Base-by-base conservation (phyloP, 2,113 vertebrate genomes). In the Sinocyclocheilus grahami region DNA sequence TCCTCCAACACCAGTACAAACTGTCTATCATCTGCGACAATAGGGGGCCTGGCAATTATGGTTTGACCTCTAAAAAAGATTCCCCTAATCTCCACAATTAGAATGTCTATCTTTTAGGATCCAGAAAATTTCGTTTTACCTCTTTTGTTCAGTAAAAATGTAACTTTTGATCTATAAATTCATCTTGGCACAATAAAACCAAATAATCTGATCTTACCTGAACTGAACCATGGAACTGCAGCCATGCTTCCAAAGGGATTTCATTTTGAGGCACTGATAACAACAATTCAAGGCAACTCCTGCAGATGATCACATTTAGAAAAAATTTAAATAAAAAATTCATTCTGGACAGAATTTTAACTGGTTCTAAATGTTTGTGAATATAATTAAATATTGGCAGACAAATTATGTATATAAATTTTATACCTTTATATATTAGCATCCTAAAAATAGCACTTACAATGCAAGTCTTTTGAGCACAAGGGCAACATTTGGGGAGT, bases 281-380 rank as follows among this genome's bases (percentile, higher is more conserved):
- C 87, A 99, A 91, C 90, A 99, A 94, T 91, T 99, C 98, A 95
- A 99, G 99, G 94, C 98, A 99, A 92, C 98, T 99, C 96, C 98
- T 99, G 86, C 62, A 83, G 30, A 83, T 37, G 30, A 74, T 51
- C 16, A 48, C 58, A 74, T 74, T 58, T 53, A 16, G 27, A 16
- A 1, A 53, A 7, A 67, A 27, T 8, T 8, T 9, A 46, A 27
- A 24, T 5, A 5, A 62, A 62, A 4, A 8, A 33, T 3, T 33
- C 30, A 33, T 3, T 33, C 30, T 33, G 30, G 30, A 33, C 42
- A 42, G 7, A 42, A 42, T 60, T 46, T 75, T 5, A 46, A 72
- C 5, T 74, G 18, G 60, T 77, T 24, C 13, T 13, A 20, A 65
- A 9, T 20, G 13, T 83, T 60, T 51, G 7, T 37, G 3, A 62